Evolutionary conservation across 2,113 vertebrate species (phyloP).

Genomic region (Eupsittula cactorum): DNA sequence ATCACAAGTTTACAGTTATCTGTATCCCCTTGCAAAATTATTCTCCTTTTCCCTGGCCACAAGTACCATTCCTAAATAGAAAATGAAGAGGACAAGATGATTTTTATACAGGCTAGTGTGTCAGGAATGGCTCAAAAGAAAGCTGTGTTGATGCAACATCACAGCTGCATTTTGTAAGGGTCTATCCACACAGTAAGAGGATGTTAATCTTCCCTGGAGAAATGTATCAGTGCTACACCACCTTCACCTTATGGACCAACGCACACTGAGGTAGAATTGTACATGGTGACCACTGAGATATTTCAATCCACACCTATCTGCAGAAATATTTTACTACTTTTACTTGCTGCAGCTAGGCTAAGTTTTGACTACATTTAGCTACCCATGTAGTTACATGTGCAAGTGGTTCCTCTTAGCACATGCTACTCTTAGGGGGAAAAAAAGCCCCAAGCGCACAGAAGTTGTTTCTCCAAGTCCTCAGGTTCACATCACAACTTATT

Average conservation of each 20-base stretch:
- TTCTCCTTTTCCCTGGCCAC: not conserved
- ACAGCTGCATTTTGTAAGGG: not conserved
- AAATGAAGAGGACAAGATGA: not conserved
- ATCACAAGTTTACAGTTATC: not conserved
- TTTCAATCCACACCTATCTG: not conserved
- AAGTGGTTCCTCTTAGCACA: not conserved
- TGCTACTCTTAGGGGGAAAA: not conserved
- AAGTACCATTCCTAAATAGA: not conserved
- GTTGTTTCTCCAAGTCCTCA: not conserved
- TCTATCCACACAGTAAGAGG: not conserved
- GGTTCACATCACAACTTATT: not conserved
- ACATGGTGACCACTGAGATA: not conserved
- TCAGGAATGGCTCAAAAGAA: not conserved
- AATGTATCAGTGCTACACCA: rapidly evolving
- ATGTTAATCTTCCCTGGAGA: not conserved
- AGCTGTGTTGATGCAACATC: not conserved
- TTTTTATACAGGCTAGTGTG: not conserved
- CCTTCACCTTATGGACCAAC: not conserved
- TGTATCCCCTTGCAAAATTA: not conserved
- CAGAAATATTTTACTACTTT: not conserved
- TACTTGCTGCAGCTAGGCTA: not conserved
- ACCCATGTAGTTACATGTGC: not conserved
- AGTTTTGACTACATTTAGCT: not conserved
- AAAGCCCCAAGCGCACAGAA: rapidly evolving
- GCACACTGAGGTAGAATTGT: not conserved